Base-by-base conservation (phyloP, 2,888 invertebrate species). In the Lagria hirta region DNA sequence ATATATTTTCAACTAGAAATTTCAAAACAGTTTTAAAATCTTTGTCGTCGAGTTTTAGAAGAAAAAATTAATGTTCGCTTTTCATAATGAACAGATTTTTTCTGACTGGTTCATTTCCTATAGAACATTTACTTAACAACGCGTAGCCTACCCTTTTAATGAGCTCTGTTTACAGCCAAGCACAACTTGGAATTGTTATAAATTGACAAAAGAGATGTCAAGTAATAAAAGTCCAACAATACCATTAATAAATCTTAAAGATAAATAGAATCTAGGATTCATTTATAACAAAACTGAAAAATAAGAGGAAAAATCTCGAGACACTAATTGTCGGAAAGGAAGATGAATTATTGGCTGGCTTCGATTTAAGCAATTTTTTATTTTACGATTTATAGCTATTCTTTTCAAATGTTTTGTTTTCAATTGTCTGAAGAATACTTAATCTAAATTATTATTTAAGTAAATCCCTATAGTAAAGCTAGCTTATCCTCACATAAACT, bases 291-390 rank as follows among this genome's bases (percentile, higher is more conserved):
- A 61, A 64, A 60, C 62, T 60, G 62, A 63, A 65, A 65, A 66
- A 64, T 64, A 64, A 63, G 60, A 57, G 61, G 60, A 58, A 61
- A 64, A 62, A 58, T 62, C 62, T 55, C 56, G 50, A 54, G 63
- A 64, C 64, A 63, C 61, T 66, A 65, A 65, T 65, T 64, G 66
- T 64, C 61, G 57, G 53, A 54, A 57, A 64, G 64, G 60, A 66
- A 65, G 64, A 66, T 62, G 60, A 61, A 65, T 62, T 57, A 53
- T 49, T 41, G 14, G 23, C 42, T 42, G 49, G 48, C 52, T 51
- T 49, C 47, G 52, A 55, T 51, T 51, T 49, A 40, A 49, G 54
- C n/a, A n/a, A n/a, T n/a, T n/a, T n/a, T n/a, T n/a, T n/a, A n/a
- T n/a, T n/a, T n/a, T n/a, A n/a, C n/a, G n/a, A n/a, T n/a, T n/a